Percentiles rank a stretch among this genome's conserved stretches.
Evolutionary conservation across 2,888 invertebrate genomes (phyloP).

Genomic region (Athetis lepigone): DNA sequence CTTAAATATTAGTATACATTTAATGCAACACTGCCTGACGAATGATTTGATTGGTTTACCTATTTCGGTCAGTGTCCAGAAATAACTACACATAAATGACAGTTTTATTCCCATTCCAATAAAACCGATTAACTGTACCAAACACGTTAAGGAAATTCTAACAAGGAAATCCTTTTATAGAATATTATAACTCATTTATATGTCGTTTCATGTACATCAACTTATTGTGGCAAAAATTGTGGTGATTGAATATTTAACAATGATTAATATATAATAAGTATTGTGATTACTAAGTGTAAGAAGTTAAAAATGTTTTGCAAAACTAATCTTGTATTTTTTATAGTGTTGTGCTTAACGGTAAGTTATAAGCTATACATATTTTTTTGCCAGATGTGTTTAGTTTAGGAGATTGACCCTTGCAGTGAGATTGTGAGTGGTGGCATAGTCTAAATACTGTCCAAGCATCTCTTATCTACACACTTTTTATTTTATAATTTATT

Average conservation of each 20-base stretch:
- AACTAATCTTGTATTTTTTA: slow-evolving; percentile 20
- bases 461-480: too few species aligned
- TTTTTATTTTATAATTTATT: too few species aligned
- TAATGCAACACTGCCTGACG: too few species aligned
- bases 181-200: slow-evolving; percentile 7
- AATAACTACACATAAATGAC: background rate
- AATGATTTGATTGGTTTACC: background rate
- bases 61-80: background rate
- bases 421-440: too few species aligned
- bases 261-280: slow-evolving; percentile 2
- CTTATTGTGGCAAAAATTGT: slow-evolving; percentile 28
- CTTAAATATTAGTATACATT: too few species aligned
- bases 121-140: background rate
- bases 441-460: too few species aligned
- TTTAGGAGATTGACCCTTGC: too few species aligned
- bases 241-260: background rate
- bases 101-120: background rate
- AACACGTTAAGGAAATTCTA: slow-evolving; percentile 17
- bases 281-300: too few species aligned
- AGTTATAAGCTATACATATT: too few species aligned
- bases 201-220: background rate
- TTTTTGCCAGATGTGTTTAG: too few species aligned
- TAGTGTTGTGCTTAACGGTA: slow-evolving; percentile 29
- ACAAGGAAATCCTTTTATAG: slow-evolving; percentile 16
- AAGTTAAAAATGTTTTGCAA: slow-evolving; percentile 5